Evolutionary conservation across 1,140 invertebrate species (phyloP), one percentile per base, ranked within the genome.

Genomic region (Aradophagus sp.): DNA sequence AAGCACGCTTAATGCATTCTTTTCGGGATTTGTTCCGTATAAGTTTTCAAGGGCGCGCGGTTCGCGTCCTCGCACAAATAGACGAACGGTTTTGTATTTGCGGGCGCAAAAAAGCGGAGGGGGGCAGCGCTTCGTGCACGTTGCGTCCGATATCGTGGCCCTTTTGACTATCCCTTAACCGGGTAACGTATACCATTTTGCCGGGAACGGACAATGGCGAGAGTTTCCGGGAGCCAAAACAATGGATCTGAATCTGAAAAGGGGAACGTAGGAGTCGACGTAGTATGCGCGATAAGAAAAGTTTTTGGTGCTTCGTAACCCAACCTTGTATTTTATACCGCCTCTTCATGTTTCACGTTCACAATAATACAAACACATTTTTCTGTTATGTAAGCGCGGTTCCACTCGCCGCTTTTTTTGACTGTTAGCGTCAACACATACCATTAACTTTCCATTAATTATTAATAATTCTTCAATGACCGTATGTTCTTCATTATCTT

Each of bases 151-250:
- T 68, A 58, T 16, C 27, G 52, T 29, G 29, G 38, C 14, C 19
- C 56, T 31, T 55, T 55, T 48, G 42, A 48, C 36, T 45, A 47
- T 53, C 14, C 27, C 17, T 16, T 19, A 50, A 48, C 19, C 26
- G 38, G 32, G 41, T 38, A 2, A 53, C 36, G 32, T 52, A 53
- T 50, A 29, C 53, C 55, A 61, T 69, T 69, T 69, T 27, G 50
- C 66, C 66, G 48, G 56, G 66, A 56, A 41, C 56, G 56, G 66
- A 73, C 69, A 67, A 73, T 67, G 56, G 62, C 61, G 62, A 50
- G 62, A 56, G 62, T 62, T 73, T 73, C 69, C 69, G 69, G 69
- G 69, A 73, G 69, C 45, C 48, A 67, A 62, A 66, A 73, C 63
- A 73, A 73, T 73, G 66, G 66, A 53, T 20, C 19, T 45, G 55